Evolutionary conservation across 2,113 vertebrate genomes (phyloP).

Genomic region (Mungos mungo): DNA sequence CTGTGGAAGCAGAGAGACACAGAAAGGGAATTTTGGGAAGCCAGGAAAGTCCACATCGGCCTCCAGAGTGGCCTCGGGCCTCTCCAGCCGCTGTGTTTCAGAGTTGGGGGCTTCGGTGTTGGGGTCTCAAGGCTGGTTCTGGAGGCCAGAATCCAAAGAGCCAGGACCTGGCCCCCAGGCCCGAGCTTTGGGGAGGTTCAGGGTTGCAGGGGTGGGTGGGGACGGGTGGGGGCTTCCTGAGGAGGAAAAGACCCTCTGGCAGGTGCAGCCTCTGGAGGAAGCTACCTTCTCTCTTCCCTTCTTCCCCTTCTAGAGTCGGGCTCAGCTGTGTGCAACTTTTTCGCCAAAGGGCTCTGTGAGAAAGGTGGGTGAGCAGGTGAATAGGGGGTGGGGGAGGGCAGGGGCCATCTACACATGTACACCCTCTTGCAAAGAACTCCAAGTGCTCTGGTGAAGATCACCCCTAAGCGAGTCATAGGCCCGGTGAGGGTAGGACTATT

Average conservation of each 20-base stretch:
- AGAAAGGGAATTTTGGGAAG: not conserved
- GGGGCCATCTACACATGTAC: not conserved
- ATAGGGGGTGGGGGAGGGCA: not conserved
- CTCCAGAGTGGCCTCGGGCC: not conserved
- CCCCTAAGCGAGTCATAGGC: not conserved
- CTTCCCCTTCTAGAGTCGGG: conserved; percentile 25
- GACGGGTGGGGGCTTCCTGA: not conserved
- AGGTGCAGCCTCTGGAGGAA: not conserved
- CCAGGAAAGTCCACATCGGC: accelerated
- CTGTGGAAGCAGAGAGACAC: not conserved
- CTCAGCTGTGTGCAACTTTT: conserved; percentile 41
- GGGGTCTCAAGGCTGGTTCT: not conserved
- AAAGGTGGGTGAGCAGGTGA: not conserved
- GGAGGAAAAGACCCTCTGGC: not conserved
- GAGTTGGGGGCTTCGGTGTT: not conserved
- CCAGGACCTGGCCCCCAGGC: not conserved
- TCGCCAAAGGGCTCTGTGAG: conserved; percentile 36
- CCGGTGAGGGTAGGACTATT: not conserved
- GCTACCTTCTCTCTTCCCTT: too few relatives aligned
- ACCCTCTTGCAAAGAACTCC: not conserved
- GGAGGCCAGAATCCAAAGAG: not conserved
- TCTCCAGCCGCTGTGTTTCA: not conserved
- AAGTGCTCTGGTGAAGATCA: not conserved
- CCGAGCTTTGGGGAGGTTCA: not conserved
- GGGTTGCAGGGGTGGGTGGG: too few relatives aligned